phyloP scores from a whole-genome alignment of 1,140 invertebrate genomes.

The Saxidomus purpurata region DNA sequence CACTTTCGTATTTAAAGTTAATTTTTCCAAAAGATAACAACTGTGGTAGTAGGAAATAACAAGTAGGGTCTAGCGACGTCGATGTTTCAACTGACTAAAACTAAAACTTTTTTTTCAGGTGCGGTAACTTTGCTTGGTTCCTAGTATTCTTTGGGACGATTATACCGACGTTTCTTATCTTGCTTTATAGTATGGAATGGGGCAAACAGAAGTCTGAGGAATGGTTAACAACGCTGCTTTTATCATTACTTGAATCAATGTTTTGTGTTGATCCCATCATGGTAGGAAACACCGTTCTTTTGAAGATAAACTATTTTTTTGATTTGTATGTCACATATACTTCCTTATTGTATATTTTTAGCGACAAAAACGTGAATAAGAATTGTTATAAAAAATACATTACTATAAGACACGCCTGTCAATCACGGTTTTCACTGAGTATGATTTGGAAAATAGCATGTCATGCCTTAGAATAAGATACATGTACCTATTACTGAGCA shows the following conservation, averaged over 20 bases:
- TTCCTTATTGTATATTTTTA: background rate
- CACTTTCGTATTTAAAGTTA: background rate
- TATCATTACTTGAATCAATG: constrained; percentile 86
- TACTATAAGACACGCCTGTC: no score
- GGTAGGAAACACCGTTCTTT: constrained; percentile 70
- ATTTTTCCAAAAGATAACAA: no score
- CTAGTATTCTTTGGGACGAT: constrained; percentile 74
- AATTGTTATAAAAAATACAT: background rate
- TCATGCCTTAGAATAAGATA: no score
- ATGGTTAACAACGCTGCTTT: constrained; percentile 84
- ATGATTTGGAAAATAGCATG: no score
- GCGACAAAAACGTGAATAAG: background rate
- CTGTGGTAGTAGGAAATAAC: no score
- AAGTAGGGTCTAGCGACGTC: no score
- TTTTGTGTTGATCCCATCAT: constrained; percentile 86
- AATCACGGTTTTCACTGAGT: no score
- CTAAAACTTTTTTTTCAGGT: constrained; percentile 5
- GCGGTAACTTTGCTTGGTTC: constrained; percentile 10
- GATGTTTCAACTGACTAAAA: no score
- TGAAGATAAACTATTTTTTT: background rate
- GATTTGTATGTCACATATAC: background rate
- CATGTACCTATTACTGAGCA: no score
- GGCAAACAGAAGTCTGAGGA: constrained; percentile 85
- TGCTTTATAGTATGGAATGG: constrained; percentile 86
- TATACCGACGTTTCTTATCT: constrained; percentile 84